These are phyloP conservation scores for Hystrix cristata DNA, from an alignment of 2,113 vertebrate species.

Conservation along the genomic window DNA sequence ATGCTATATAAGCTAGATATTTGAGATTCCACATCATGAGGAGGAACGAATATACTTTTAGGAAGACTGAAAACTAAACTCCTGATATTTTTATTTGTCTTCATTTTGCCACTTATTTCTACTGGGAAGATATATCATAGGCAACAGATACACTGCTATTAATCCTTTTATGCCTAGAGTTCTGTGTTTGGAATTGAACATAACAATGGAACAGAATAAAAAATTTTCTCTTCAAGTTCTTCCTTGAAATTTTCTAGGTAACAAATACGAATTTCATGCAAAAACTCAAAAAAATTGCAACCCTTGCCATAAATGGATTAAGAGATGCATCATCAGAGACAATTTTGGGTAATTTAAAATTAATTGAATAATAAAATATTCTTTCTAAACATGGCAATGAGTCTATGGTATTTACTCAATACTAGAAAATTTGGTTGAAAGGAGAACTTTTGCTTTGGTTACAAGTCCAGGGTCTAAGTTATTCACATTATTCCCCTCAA, in stretches of 20 bases:
- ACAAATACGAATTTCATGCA: not conserved
- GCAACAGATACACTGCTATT: not conserved
- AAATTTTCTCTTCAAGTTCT: not conserved
- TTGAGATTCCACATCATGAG: not conserved
- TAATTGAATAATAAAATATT: not conserved
- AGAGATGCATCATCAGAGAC: not conserved
- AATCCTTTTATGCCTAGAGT: not conserved
- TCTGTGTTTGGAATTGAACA: not conserved
- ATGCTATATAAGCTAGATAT: not conserved
- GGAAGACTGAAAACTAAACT: not conserved
- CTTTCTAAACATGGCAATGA: not conserved
- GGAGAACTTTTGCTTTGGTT: not conserved
- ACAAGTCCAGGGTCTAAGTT: not conserved
- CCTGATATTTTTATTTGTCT: not conserved
- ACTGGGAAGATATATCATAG: no score
- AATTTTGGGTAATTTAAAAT: not conserved
- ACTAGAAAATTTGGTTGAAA: not conserved
- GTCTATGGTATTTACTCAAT: not conserved
- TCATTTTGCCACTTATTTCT: not conserved
- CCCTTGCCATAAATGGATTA: not conserved
- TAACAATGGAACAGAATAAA: not conserved
- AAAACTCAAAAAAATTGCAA: not conserved
- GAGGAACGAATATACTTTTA: not conserved
- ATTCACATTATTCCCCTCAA: not conserved
- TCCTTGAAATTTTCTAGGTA: not conserved